Percentiles rank a stretch among this genome's conserved stretches.
Conservation (phyloP, 2,113 vertebrate genomes). For the Zosterops borbonicus region DNA sequence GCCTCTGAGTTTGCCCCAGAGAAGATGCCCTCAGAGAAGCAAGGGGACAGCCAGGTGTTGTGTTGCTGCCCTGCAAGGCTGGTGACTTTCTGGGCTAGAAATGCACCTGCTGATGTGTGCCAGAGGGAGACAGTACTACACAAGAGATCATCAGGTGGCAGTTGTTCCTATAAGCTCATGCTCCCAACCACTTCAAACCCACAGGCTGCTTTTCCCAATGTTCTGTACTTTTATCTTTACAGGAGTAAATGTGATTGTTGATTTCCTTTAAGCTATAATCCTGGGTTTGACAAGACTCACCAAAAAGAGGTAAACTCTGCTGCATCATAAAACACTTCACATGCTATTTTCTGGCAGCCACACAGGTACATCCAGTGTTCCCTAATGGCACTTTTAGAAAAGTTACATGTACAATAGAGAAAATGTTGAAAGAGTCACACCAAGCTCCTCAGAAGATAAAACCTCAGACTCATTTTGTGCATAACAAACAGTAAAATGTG, state of each 20-base stretch:
- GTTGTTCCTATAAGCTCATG: not conserved
- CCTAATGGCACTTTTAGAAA: not conserved
- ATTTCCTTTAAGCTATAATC: not conserved
- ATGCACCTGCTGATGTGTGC: not conserved
- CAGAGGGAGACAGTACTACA: not conserved
- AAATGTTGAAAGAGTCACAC: not conserved
- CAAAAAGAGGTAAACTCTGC: slow-evolving; percentile 22
- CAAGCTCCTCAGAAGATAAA: not conserved
- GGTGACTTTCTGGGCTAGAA: not conserved
- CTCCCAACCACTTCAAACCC: not conserved
- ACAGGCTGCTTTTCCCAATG: not conserved
- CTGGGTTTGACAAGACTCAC: slow-evolving; percentile 39
- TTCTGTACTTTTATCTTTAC: not conserved
- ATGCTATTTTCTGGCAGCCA: slow-evolving; percentile 68
- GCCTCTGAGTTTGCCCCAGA: not conserved
- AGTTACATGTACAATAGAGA: not conserved
- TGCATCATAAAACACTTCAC: slow-evolving; percentile 34
- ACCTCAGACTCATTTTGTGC: not conserved
- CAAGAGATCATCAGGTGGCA: not conserved
- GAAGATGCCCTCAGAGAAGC: not conserved
- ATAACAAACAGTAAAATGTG: not conserved
- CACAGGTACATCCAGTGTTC: not conserved
- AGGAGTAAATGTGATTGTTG: not conserved
- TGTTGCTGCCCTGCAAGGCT: not conserved
- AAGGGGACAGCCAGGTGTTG: not conserved